phyloP scores from a whole-genome alignment of 2,888 invertebrate species.

The Orchesella flavescens region DNA sequence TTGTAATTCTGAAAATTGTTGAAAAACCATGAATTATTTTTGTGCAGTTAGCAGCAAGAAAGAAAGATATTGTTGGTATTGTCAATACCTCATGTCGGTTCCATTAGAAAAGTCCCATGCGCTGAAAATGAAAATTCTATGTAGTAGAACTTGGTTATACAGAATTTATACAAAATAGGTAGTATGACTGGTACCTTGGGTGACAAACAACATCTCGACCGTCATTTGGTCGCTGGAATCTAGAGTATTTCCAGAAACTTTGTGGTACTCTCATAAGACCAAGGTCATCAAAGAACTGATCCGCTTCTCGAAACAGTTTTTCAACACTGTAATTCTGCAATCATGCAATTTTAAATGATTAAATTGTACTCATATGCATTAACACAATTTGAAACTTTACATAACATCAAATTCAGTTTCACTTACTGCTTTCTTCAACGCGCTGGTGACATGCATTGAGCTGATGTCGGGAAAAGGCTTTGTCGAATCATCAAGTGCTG shows the following conservation, averaged over 20 bases:
- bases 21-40: neutral
- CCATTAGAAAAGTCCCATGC: slow-evolving; percentile 89
- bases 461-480: slow-evolving; percentile 75
- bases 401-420: no score
- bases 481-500: slow-evolving; percentile 77
- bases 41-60: no score
- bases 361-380: no score
- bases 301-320: slow-evolving; percentile 85
- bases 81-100: slow-evolving; percentile 32
- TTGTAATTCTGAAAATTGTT: slow-evolving; percentile 72
- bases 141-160: neutral
- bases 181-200: slow-evolving; percentile 73
- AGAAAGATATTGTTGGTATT: neutral
- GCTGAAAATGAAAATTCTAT: slow-evolving; percentile 73
- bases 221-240: slow-evolving; percentile 84
- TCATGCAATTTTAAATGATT: no score
- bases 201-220: slow-evolving; percentile 80
- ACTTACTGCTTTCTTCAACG: slow-evolving; percentile 78
- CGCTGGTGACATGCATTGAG: slow-evolving; percentile 83
- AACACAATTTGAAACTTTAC: no score
- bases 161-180: neutral
- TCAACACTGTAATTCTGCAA: slow-evolving; percentile 73
- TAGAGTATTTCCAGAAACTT: slow-evolving; percentile 88
- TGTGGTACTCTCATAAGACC: slow-evolving; percentile 86
- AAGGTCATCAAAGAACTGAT: slow-evolving; percentile 87